Evolutionary conservation across 2,113 vertebrate genomes (phyloP).

Genomic region (Chloropsis cyanopogon): DNA sequence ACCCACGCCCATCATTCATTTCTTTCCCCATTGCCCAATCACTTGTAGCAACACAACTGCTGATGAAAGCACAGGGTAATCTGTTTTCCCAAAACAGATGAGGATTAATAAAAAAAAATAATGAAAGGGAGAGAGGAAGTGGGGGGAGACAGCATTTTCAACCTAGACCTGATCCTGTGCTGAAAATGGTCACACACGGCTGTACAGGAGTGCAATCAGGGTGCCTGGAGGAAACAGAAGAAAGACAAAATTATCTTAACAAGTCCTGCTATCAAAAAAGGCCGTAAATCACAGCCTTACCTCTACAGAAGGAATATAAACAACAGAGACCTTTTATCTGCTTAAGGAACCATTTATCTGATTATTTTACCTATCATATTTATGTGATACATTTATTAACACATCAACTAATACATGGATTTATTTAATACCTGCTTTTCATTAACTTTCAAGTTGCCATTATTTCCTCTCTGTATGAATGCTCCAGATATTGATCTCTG

Average conservation of each 20-base stretch:
- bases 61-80: not conserved
- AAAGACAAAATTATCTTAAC: conserved; percentile 5
- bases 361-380: conserved; percentile 4
- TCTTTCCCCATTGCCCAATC: not conserved
- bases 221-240: not conserved
- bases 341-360: not conserved
- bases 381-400: conserved; percentile 23
- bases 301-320: not conserved
- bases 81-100: not conserved
- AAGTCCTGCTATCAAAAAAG: not conserved
- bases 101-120: conserved; percentile 5
- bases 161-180: not conserved
- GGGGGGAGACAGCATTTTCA: not conserved
- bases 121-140: not conserved
- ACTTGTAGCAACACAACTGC: not conserved
- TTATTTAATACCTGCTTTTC: conserved; percentile 10
- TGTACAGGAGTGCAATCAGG: not conserved
- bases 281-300: not conserved
- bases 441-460: not conserved
- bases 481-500: not conserved
- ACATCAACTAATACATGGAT: not conserved
- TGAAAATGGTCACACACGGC: not conserved
- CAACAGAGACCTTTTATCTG: not conserved
- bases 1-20: not conserved
- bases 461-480: not conserved